These are phyloP conservation scores for Melanostoma mellinum DNA, from an alignment of 2,888 invertebrate genomes.

Conservation along the genomic window DNA sequence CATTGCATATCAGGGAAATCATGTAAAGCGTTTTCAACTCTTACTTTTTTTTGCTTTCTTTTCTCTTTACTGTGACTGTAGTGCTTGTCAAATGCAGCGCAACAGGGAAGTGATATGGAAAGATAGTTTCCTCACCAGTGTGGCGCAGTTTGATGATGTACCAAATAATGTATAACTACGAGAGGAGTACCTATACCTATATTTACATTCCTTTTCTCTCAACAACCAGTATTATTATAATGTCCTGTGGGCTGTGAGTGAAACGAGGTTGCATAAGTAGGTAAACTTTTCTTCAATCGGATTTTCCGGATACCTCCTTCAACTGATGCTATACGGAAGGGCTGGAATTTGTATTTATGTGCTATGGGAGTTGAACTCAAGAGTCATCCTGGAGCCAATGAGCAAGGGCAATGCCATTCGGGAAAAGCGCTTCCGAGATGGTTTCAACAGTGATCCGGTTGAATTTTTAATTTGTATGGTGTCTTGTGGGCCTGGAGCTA, in stretches of 20 bases:
- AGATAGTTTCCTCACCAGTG: constrained; percentile 55
- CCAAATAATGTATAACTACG: neutral
- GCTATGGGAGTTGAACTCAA: constrained; percentile 17
- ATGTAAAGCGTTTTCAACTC: constrained; percentile 60
- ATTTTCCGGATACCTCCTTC: constrained; percentile 30
- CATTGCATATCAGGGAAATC: constrained; percentile 70
- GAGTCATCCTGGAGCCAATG: constrained; percentile 33
- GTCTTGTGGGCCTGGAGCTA: no score
- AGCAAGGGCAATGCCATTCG: constrained; percentile 40
- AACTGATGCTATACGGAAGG: constrained; percentile 16
- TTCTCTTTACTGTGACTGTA: constrained; percentile 8
- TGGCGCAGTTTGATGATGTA: constrained; percentile 45
- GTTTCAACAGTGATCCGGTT: no score
- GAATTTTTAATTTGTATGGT: no score
- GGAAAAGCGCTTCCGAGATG: neutral
- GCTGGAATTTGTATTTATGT: neutral
- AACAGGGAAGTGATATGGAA: constrained; percentile 52
- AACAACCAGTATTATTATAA: constrained; percentile 50
- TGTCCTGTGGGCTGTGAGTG: constrained; percentile 56
- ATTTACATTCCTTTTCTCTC: neutral
- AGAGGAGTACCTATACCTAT: no score
- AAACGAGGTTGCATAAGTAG: constrained; percentile 42
- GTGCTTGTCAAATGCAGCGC: constrained; percentile 61
- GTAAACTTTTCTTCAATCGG: constrained; percentile 44
- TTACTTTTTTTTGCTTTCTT: constrained; percentile 1